Conservation (phyloP, 2,797 vertebrate species). For the Gila robusta region DNA sequence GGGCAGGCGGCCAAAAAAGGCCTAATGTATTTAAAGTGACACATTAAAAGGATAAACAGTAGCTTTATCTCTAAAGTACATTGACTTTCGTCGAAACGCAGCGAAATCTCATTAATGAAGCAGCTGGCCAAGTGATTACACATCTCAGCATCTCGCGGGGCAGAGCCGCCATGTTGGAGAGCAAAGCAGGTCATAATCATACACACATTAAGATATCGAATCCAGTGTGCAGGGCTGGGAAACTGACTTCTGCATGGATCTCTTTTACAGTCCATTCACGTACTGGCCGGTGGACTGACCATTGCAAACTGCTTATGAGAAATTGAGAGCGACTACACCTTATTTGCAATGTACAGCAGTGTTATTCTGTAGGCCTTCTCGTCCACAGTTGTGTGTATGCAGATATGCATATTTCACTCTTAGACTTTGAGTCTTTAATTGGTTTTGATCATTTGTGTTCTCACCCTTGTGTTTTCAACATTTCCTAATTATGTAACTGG, state of each 20-base stretch:
- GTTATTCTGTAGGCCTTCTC: background rate
- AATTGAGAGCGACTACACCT: background rate
- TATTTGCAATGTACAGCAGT: background rate
- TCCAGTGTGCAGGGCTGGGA: conserved; percentile 65
- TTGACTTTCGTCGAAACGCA: conserved; percentile 73
- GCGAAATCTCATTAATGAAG: conserved; percentile 82
- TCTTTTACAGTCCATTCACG: conserved; percentile 20
- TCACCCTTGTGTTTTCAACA: too few species aligned
- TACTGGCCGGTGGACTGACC: background rate
- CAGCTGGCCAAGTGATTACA: conserved; percentile 71
- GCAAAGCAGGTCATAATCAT: conserved; percentile 63
- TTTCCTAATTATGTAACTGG: too few species aligned
- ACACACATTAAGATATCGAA: conserved; percentile 72
- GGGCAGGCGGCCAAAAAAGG: conserved; percentile 77
- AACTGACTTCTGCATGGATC: too few species aligned
- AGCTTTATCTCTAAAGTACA: conserved; percentile 80
- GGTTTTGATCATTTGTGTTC: background rate
- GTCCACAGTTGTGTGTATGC: background rate
- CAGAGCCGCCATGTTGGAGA: conserved; percentile 61
- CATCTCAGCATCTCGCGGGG: conserved; percentile 61
- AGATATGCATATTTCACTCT: too few species aligned
- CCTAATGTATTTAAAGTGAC: conserved; percentile 86
- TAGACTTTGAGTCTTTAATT: background rate
- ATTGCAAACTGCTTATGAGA: background rate
- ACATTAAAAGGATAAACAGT: conserved; percentile 87